Conservation (phyloP, 2,113 vertebrate genomes). For the Galeopterus variegatus region DNA sequence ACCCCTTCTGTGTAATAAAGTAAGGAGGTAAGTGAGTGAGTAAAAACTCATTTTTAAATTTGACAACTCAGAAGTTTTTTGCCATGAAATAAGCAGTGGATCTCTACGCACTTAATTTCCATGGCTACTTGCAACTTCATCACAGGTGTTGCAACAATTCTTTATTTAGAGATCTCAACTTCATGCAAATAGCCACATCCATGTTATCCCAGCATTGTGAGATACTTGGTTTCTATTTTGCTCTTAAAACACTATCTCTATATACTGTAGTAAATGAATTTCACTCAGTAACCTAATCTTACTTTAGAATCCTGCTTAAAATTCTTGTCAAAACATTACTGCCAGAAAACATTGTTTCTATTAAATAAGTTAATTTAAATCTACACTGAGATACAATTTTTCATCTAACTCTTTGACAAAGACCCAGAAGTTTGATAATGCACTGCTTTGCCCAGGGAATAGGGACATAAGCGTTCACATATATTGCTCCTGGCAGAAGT, state of each 20-base stretch:
- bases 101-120: no score
- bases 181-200: neutral
- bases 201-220: neutral
- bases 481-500: neutral
- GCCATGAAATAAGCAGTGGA: neutral
- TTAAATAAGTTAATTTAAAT: conserved; percentile 59
- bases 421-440: neutral
- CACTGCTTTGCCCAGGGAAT: neutral
- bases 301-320: conserved; percentile 52
- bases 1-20: neutral
- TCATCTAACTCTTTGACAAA: conserved; percentile 44
- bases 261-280: neutral
- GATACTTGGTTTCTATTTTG: neutral
- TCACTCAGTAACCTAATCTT: neutral
- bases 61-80: neutral
- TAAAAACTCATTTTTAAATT: neutral
- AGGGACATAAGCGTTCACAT: neutral
- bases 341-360: conserved; percentile 34
- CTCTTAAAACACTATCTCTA: neutral
- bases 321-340: conserved; percentile 46
- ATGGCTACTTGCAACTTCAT: neutral
- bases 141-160: neutral
- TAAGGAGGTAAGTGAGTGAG: neutral
- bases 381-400: conserved; percentile 19
- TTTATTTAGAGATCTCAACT: neutral